Evolutionary conservation across 2,797 vertebrate genomes (phyloP).

Genomic region (Valencia hispanica): DNA sequence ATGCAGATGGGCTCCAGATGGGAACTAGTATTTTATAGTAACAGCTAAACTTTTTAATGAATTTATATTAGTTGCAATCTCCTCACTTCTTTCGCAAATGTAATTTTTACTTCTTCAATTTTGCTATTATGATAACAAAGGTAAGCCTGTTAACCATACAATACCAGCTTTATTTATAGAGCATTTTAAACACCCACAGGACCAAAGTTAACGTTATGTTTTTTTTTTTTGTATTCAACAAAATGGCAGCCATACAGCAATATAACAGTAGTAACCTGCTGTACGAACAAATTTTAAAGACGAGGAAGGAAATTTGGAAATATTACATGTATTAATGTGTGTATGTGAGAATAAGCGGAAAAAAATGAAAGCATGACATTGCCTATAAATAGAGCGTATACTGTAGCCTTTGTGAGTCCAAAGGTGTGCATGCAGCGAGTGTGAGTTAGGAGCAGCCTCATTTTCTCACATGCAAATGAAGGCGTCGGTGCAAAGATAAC

Average conservation of each 20-base stretch:
- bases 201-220: neutral
- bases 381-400: conserved; percentile 75
- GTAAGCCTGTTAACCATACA: neutral
- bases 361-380: conserved; percentile 57
- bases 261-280: conserved; percentile 31
- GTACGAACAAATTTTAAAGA: conserved; percentile 35
- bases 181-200: neutral
- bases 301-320: conserved; percentile 39
- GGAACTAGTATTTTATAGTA: conserved; percentile 2
- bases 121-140: neutral
- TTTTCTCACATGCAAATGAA: conserved; percentile 86
- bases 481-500: conserved; percentile 83
- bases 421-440: conserved; percentile 25
- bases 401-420: conserved; percentile 61
- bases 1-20: conserved; percentile 34
- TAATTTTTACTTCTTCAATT: neutral
- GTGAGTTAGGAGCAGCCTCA: conserved; percentile 68
- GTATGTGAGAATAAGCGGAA: conserved; percentile 32
- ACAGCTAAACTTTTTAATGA: neutral
- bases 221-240: conserved; percentile 42
- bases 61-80: neutral
- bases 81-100: neutral
- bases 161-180: neutral
- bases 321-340: conserved; percentile 57
- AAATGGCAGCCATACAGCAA: conserved; percentile 30